Percentiles rank a stretch among this genome's conserved stretches.
Evolutionary conservation across 2,888 invertebrate species (phyloP).

Genomic region (Euphydryas editha): DNA sequence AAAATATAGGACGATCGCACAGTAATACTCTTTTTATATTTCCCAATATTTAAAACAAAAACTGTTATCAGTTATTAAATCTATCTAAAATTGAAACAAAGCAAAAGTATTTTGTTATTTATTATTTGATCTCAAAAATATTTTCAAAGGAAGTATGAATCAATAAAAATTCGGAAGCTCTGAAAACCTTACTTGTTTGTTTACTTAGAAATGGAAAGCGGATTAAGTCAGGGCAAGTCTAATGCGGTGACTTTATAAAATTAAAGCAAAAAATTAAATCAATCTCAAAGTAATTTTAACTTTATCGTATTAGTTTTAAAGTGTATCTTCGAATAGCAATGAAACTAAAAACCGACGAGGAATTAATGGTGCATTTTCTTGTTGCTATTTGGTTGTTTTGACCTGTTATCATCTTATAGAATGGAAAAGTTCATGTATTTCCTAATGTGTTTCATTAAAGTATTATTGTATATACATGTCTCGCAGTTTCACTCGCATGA

Average conservation of each 20-base stretch:
- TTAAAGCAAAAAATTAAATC: constrained; percentile 54
- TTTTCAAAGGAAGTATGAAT: constrained; percentile 15
- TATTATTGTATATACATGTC: neutral
- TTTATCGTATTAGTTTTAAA: neutral
- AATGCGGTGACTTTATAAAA: constrained; percentile 62
- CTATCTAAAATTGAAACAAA: no score
- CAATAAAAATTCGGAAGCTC: constrained; percentile 31
- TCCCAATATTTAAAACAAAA: no score
- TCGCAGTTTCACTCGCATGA: no score
- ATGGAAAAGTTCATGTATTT: constrained; percentile 23
- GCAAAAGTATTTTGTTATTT: neutral
- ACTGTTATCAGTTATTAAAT: no score
- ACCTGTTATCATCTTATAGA: constrained; percentile 44
- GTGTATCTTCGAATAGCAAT: constrained; percentile 21
- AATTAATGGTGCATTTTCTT: constrained; percentile 48
- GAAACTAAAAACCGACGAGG: constrained; percentile 37
- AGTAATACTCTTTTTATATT: no score
- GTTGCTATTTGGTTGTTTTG: constrained; percentile 46
- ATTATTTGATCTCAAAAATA: neutral
- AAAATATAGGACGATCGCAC: neutral
- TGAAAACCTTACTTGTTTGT: constrained; percentile 50
- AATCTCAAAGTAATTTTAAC: constrained; percentile 20
- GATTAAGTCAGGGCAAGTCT: constrained; percentile 66
- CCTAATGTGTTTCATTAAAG: constrained; percentile 4
- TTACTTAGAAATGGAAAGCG: constrained; percentile 67